phyloP scores from a whole-genome alignment of 2,888 invertebrate species.

The Heteromyza rotundicornis region DNA sequence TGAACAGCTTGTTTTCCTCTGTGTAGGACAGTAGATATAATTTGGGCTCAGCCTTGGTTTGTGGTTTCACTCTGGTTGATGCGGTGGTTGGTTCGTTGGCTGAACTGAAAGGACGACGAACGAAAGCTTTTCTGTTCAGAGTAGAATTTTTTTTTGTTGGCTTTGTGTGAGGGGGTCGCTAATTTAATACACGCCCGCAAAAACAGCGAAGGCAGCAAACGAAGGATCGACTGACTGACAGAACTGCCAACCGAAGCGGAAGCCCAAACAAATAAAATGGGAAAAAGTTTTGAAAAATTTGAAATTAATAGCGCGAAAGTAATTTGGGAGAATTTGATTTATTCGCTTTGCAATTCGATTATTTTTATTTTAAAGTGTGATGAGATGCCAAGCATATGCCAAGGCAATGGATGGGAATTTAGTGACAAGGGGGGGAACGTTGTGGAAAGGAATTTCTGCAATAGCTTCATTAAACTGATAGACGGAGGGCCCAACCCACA shows the following conservation, averaged over 20 bases:
- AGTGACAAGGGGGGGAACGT: too few species aligned
- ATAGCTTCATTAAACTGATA: too few species aligned
- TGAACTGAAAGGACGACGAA: too few species aligned
- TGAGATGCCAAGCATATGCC: slow-evolving; percentile 15
- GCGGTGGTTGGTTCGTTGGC: too few species aligned
- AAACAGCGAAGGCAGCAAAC: neutral
- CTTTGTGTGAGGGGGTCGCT: slow-evolving; percentile 7
- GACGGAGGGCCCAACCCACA: too few species aligned
- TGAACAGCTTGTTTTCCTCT: too few species aligned
- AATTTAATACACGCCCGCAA: slow-evolving; percentile 22
- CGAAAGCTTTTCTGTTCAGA: too few species aligned
- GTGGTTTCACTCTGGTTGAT: too few species aligned
- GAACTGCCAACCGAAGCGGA: slow-evolving; percentile 19
- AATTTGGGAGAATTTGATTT: slow-evolving; percentile 42
- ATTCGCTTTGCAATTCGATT: slow-evolving; percentile 1
- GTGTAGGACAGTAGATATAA: too few species aligned
- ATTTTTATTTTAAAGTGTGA: slow-evolving; percentile 11
- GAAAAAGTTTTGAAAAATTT: slow-evolving; percentile 31
- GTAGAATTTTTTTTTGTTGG: too few species aligned
- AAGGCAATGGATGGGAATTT: neutral
- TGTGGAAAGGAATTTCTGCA: too few species aligned
- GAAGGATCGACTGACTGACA: neutral
- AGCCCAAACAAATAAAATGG: slow-evolving; percentile 19
- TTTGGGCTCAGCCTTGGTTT: too few species aligned
- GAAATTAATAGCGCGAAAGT: slow-evolving; percentile 44